Evolutionary conservation across 30 jellyfish, hydroid and myxozoan species (phyloP), one percentile per base, ranked within the genome.

Genomic region (Nemopilema nomurai): DNA sequence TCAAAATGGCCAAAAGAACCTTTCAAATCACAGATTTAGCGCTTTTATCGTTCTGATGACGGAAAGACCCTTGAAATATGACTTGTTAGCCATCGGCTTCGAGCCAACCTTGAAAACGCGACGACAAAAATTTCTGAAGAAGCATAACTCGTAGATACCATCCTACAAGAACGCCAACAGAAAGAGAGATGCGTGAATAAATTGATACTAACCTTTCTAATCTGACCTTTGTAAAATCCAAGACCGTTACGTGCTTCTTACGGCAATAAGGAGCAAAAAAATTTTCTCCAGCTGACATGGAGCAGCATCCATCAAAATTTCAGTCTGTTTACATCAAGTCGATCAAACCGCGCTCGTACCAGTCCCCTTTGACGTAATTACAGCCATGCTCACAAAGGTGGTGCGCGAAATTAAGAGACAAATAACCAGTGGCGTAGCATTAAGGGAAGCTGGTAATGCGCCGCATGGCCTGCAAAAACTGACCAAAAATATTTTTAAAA

Each of bases 261-360:
- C 57, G 13, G 13, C n/a, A n/a, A n/a, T n/a, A n/a, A n/a, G n/a
- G n/a, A n/a, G n/a, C n/a, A n/a, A n/a, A n/a, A n/a, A n/a, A n/a
- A n/a, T n/a, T n/a, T n/a, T n/a, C n/a, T n/a, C n/a, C n/a, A n/a
- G n/a, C n/a, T n/a, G n/a, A n/a, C n/a, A 41, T 41, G 6, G 57
- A 6, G 13, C 6, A 41, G 57, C 57, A 3, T 41, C 57, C 57
- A 41, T 41, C 57, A 41, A 23, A 23, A 17, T 17, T 28, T 66
- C 18, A 67, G 33, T 7, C 30, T 67, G 76, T 67, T 67, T 67
- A 67, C 76, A 67, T 23, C 76, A 67, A 67, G 23, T 23, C 22
- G 30, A 23, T 17, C 32, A 33, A 21, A 20, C 32, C 76, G 76
- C 76, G 76, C 76, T 67, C 76, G 76, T 67, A 17, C 76, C 76